Percentiles rank a stretch among this genome's conserved stretches.
Conservation (phyloP, 2,888 invertebrate genomes). For the Coecobrya sp. region DNA sequence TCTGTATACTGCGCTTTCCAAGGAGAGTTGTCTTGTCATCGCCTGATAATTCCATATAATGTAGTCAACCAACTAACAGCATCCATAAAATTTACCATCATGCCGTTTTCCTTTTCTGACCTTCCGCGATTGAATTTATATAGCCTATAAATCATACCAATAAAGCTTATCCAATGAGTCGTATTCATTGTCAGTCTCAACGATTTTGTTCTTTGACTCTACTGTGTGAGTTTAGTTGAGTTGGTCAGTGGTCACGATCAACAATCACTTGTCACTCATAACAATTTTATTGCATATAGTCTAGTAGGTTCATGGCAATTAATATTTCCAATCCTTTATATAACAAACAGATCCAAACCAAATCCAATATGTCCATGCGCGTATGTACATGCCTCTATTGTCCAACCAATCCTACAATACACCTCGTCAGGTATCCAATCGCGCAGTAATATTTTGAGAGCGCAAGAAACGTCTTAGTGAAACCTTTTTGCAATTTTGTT, state of each 20-base stretch:
- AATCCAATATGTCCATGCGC: background rate
- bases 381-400: background rate
- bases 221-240: background rate
- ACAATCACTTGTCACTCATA: constrained; percentile 36
- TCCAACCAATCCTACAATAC: background rate
- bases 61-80: background rate
- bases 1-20: too few relatives aligned
- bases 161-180: background rate
- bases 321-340: background rate
- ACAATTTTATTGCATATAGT: constrained; percentile 12
- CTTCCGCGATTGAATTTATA: constrained; percentile 51
- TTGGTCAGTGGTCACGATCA: constrained; percentile 49
- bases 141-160: constrained; percentile 35
- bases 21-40: background rate
- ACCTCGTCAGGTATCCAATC: constrained; percentile 24
- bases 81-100: background rate
- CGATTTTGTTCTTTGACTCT: background rate
- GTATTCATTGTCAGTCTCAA: too few relatives aligned
- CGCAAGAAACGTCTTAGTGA: background rate
- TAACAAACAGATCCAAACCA: too few relatives aligned
- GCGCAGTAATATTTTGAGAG: background rate
- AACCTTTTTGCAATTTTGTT: background rate
- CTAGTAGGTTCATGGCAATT: constrained; percentile 17
- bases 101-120: background rate
- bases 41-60: constrained; percentile 1